Percentiles rank a stretch among this genome's conserved stretches.
Evolutionary conservation across 2,797 vertebrate species (phyloP).

Genomic region (Trematomus bernacchii): DNA sequence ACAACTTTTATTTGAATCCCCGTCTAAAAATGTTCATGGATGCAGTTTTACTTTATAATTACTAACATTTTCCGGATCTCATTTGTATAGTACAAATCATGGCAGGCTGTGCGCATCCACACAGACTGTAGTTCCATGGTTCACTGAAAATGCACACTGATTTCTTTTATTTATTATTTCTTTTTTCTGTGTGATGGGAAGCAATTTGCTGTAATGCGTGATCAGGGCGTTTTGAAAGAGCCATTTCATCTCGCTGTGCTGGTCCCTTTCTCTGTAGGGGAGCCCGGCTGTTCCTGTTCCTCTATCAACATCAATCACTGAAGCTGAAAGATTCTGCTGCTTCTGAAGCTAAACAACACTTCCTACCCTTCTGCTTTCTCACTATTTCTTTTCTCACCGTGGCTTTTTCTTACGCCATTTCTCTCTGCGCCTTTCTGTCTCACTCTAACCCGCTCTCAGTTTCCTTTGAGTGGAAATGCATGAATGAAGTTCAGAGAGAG

Average conservation of each 20-base stretch:
- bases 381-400: conserved; percentile 2
- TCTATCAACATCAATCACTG: conserved; percentile 60
- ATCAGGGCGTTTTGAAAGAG: conserved; percentile 74
- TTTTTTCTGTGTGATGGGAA: conserved; percentile 67
- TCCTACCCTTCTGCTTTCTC: conserved; percentile 37
- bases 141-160: conserved; percentile 70
- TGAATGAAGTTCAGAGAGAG: neutral
- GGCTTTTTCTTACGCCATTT: conserved; percentile 8
- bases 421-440: conserved; percentile 4
- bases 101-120: conserved; percentile 44
- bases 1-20: conserved; percentile 57
- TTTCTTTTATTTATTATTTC: conserved; percentile 77
- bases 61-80: conserved; percentile 56
- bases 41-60: conserved; percentile 65
- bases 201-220: conserved; percentile 78
- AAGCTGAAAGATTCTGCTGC: conserved; percentile 59
- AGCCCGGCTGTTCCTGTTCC: conserved; percentile 67
- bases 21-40: conserved; percentile 50
- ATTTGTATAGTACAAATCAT: conserved; percentile 63
- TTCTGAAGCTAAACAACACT: conserved; percentile 63
- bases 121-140: conserved; percentile 37
- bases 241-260: conserved; percentile 63
- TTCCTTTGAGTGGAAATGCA: conserved; percentile 19
- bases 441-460: neutral
- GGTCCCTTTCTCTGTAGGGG: conserved; percentile 66